A percentile compares a stretch with the other conserved stretches of the same genome.
Conservation (phyloP, 2,113 vertebrate genomes). For the Plestiodon gilberti region DNA sequence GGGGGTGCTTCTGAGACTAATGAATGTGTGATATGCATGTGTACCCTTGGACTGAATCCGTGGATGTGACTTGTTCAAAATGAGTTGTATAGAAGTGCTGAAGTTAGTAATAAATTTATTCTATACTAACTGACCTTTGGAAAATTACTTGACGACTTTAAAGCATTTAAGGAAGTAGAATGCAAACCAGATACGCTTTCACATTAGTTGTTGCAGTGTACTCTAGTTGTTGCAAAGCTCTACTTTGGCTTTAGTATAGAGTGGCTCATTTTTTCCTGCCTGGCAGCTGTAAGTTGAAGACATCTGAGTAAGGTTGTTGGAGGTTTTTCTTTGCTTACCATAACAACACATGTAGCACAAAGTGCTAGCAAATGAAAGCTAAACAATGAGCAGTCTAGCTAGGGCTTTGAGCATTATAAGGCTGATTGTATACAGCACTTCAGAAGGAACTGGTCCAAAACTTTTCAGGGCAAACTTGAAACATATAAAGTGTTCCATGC, state of each 20-base stretch:
- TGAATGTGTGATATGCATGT: conserved; percentile 25
- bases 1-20: conserved; percentile 38
- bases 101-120: conserved; percentile 3
- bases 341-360: not conserved
- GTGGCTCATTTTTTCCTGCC: not conserved
- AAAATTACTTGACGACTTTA: not conserved
- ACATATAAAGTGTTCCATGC: not conserved
- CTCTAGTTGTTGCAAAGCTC: not conserved
- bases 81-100: conserved; percentile 35
- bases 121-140: conserved; percentile 12
- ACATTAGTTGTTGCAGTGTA: not conserved
- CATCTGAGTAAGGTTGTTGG: not conserved
- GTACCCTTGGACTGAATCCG: conserved; percentile 31
- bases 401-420: not conserved
- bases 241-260: not conserved
- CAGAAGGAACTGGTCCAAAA: not conserved
- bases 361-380: not conserved
- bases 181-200: not conserved
- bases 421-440: not conserved
- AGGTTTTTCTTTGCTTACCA: not conserved
- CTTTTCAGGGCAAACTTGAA: not conserved
- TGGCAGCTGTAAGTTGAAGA: not conserved
- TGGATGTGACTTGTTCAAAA: not conserved
- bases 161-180: not conserved
- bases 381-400: not conserved